phyloP scores from a whole-genome alignment of 2,797 vertebrate species.

The Megaceryle alcyon region DNA sequence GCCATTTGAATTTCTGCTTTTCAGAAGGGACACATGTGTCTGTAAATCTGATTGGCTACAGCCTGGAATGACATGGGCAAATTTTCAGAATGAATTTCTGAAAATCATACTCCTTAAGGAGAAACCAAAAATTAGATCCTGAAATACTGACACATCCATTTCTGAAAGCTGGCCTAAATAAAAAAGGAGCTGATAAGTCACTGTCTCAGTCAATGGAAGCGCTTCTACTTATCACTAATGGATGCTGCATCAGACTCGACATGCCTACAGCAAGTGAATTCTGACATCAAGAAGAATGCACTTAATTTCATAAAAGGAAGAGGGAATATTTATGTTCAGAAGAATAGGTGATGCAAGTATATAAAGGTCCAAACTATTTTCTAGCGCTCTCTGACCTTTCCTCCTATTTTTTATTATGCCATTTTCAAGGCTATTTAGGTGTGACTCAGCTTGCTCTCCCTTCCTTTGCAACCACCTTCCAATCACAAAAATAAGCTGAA shows the following conservation, averaged over 20 bases:
- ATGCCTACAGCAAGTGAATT: background rate
- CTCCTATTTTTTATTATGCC: background rate
- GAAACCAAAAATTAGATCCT: background rate
- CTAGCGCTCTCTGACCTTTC: background rate
- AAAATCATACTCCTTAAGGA: background rate
- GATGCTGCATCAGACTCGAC: background rate
- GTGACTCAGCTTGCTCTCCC: background rate
- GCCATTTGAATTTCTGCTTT: background rate
- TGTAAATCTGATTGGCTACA: background rate
- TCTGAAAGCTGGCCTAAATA: background rate
- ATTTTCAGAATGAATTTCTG: background rate
- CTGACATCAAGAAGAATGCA: background rate
- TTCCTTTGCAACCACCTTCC: slow-evolving; percentile 22
- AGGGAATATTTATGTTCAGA: background rate
- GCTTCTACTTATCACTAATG: background rate
- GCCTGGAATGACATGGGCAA: background rate
- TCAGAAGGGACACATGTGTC: background rate
- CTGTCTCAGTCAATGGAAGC: background rate
- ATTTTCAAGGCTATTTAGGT: slow-evolving; percentile 1
- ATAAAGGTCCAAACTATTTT: background rate
- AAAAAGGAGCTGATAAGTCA: background rate
- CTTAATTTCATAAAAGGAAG: background rate
- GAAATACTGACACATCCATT: background rate
- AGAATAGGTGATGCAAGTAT: background rate
- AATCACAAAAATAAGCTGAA: slow-evolving; percentile 16